Percentiles rank a stretch among this genome's conserved stretches.
Conservation (phyloP, 2,113 vertebrate genomes). For the Hiodon alosoides region DNA sequence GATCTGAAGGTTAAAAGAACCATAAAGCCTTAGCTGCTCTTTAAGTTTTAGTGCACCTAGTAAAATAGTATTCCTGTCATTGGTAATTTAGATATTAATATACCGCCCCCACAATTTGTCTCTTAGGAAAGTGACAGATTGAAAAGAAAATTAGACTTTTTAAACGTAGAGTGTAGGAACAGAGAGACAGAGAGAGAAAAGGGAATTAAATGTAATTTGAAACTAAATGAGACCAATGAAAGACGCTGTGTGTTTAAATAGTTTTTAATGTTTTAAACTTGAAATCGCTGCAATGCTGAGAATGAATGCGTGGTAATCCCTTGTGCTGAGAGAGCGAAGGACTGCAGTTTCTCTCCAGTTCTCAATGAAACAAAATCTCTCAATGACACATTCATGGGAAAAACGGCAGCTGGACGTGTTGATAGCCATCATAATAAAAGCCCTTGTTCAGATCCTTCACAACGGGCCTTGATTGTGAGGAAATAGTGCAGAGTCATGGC, state of each 20-base stretch:
- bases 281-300: constrained; percentile 17
- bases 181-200: constrained; percentile 40
- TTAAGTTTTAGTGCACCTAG: constrained; percentile 19
- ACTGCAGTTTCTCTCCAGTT: constrained; percentile 34
- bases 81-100: constrained; percentile 41
- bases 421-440: constrained; percentile 40
- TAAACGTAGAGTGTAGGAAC: constrained; percentile 53
- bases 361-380: constrained; percentile 50
- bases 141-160: constrained; percentile 48
- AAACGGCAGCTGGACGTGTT: constrained; percentile 42
- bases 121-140: constrained; percentile 40
- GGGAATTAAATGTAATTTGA: constrained; percentile 38
- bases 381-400: constrained; percentile 49
- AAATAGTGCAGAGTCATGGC: constrained; percentile 25
- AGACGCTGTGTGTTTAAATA: not conserved
- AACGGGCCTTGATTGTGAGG: constrained; percentile 50
- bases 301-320: constrained; percentile 35
- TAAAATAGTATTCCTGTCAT: constrained; percentile 34
- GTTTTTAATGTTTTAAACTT: not conserved
- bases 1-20: constrained; percentile 42
- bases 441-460: constrained; percentile 39
- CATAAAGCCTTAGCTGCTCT: constrained; percentile 23
- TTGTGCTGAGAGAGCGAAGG: constrained; percentile 35
- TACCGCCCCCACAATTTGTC: constrained; percentile 32
- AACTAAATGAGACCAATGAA: constrained; percentile 20